A percentile compares a stretch with the other conserved stretches of the same genome.
These are phyloP conservation scores for Pteronura brasiliensis DNA, from an alignment of 2,113 vertebrate genomes.

Conservation along the genomic window DNA sequence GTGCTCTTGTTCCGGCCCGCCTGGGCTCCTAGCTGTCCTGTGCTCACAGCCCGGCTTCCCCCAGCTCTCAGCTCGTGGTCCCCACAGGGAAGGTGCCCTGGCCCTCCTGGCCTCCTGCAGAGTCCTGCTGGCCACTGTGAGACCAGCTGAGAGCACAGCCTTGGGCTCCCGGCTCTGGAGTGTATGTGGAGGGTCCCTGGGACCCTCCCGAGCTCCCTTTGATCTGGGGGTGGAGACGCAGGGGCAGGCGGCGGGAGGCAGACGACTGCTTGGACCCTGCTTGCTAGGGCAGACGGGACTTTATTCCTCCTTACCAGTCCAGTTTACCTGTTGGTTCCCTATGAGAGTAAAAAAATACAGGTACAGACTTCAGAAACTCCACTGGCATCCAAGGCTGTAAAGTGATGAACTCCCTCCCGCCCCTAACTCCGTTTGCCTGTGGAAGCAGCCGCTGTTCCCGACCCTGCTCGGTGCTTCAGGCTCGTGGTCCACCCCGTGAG, in stretches of 20 bases:
- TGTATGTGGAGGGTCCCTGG: neutral
- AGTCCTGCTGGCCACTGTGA: neutral
- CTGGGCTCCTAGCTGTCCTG: rapidly evolving
- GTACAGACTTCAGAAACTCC: neutral
- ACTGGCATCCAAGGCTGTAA: rapidly evolving
- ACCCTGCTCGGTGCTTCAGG: neutral
- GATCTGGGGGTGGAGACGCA: neutral
- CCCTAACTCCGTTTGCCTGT: neutral
- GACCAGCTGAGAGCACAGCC: neutral
- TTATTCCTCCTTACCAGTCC: neutral
- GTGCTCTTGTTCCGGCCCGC: neutral
- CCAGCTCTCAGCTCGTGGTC: rapidly evolving
- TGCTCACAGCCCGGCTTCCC: neutral
- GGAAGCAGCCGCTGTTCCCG: rapidly evolving
- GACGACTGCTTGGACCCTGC: too few species aligned
- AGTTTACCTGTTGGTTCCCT: neutral
- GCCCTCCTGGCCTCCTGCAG: neutral
- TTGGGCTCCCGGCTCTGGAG: neutral
- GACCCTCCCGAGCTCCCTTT: neutral
- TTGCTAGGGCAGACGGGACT: neutral
- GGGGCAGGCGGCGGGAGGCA: too few species aligned
- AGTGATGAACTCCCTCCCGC: neutral
- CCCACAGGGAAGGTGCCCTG: neutral
- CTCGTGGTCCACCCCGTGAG: rapidly evolving
- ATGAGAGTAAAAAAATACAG: rapidly evolving